Evolutionary conservation across 2,797 vertebrate species (phyloP).

Genomic region (Chromobotia macracanthus): DNA sequence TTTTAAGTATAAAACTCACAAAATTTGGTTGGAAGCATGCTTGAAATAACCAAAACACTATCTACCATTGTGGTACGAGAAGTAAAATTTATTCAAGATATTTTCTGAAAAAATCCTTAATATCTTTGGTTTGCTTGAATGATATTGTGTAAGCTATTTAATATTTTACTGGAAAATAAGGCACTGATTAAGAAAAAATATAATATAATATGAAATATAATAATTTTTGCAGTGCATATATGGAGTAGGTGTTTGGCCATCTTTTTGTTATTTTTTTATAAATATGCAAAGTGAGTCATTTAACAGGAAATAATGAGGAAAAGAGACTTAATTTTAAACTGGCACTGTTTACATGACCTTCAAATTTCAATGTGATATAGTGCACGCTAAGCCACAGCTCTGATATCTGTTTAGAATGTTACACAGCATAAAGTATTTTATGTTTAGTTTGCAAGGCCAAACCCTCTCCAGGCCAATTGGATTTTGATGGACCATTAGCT

Average conservation of each 20-base stretch:
- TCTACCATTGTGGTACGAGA: too few species aligned
- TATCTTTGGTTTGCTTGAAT: not conserved
- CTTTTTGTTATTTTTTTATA: not conserved
- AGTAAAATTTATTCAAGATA: too few species aligned
- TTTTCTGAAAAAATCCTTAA: not conserved
- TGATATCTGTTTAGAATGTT: constrained; percentile 6
- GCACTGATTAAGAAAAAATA: too few species aligned
- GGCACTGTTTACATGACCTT: not conserved
- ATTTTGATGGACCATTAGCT: constrained; percentile 1
- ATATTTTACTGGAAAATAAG: too few species aligned
- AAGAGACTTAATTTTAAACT: not conserved
- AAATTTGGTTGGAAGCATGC: too few species aligned
- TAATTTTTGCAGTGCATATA: too few species aligned
- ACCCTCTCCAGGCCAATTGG: not conserved
- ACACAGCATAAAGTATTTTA: not conserved
- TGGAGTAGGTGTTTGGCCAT: too few species aligned
- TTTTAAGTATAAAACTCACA: not conserved
- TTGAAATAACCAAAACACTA: too few species aligned
- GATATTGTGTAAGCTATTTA: not conserved
- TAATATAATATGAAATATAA: too few species aligned
- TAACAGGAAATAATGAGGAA: not conserved
- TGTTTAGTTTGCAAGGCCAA: not conserved
- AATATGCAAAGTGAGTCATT: not conserved
- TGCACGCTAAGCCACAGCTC: not conserved
- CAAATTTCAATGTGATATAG: too few species aligned